Evolutionary conservation across 2,888 invertebrate genomes (phyloP).

Genomic region (Tachina fera): DNA sequence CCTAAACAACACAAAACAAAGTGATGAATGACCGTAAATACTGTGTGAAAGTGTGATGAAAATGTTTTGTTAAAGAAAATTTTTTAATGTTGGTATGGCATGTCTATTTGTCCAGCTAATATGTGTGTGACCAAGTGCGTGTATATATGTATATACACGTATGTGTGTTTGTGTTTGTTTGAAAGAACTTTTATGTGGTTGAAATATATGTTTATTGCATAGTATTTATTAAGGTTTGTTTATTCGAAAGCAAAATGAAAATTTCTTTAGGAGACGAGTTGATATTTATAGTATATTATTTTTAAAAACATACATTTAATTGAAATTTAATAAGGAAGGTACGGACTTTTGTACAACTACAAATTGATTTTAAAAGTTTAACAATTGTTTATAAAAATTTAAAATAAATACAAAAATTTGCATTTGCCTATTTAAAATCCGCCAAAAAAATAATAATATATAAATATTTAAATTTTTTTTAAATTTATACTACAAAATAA

Average conservation of each 20-base stretch:
- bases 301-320: too few species aligned
- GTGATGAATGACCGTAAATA: slow-evolving; percentile 46
- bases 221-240: background rate
- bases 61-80: slow-evolving; percentile 47
- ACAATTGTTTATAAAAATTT: too few species aligned
- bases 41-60: slow-evolving; percentile 49
- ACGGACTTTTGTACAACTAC: too few species aligned
- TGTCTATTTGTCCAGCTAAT: slow-evolving; percentile 32
- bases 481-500: too few species aligned
- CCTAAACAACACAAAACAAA: slow-evolving; percentile 7
- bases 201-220: background rate
- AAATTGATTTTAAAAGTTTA: too few species aligned
- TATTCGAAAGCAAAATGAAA: background rate
- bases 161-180: background rate
- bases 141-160: background rate
- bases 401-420: too few species aligned
- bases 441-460: too few species aligned
- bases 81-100: slow-evolving; percentile 54
- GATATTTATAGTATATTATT: too few species aligned
- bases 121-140: background rate
- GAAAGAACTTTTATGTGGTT: background rate
- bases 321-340: too few species aligned
- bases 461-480: too few species aligned
- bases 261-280: background rate
- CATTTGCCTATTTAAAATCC: too few species aligned